These are phyloP conservation scores for Lobophora halterata DNA, from an alignment of 2,888 invertebrate genomes.

Conservation along the genomic window DNA sequence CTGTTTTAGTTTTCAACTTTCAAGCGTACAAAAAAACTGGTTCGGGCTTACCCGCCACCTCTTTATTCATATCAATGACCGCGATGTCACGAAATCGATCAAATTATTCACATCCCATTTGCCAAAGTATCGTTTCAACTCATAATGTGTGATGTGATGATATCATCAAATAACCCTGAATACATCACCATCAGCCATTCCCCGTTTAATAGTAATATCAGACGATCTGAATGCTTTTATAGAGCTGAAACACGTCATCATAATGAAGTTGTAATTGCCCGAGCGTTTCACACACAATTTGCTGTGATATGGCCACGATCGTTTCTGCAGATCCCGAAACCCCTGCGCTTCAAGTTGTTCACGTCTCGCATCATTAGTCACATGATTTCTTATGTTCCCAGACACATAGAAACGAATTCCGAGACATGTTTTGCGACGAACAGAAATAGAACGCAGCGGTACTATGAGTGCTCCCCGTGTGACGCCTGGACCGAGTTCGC, in stretches of 20 bases:
- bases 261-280: conserved; percentile 40
- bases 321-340: conserved; percentile 19
- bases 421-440: conserved; percentile 79
- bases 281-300: conserved; percentile 32
- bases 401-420: conserved; percentile 78
- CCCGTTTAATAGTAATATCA: conserved; percentile 47
- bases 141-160: conserved; percentile 53
- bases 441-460: conserved; percentile 77
- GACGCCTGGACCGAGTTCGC: conserved; percentile 57
- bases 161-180: conserved; percentile 56
- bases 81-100: conserved; percentile 45
- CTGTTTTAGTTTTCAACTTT: conserved; percentile 49
- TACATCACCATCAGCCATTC: conserved; percentile 51
- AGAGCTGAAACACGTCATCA: conserved; percentile 40
- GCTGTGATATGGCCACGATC: conserved; percentile 16
- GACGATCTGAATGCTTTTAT: conserved; percentile 44
- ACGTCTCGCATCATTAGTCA: conserved; percentile 67
- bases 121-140: conserved; percentile 54
- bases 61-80: conserved; percentile 9
- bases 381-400: conserved; percentile 76
- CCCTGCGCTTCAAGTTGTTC: conserved; percentile 10
- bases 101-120: conserved; percentile 53
- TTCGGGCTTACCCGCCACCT: not conserved
- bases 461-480: conserved; percentile 72
- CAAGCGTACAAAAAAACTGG: conserved; percentile 1